Evolutionary conservation across 1,140 invertebrate genomes (phyloP), one percentile per base, ranked within the genome.

Genomic region (Dendroctonus valens): DNA sequence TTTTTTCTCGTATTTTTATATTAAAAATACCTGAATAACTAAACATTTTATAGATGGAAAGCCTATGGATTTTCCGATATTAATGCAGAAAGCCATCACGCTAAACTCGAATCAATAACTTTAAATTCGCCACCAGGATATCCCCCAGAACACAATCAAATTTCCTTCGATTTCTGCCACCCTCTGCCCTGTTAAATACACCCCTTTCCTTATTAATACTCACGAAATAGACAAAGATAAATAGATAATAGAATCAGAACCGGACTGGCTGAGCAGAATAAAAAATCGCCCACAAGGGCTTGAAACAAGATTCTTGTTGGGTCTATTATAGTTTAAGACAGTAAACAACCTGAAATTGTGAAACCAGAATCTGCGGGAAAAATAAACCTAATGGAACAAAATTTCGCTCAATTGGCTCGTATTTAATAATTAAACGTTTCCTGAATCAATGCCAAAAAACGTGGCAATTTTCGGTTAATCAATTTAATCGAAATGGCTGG

Each of bases 101-200:
- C 61, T 52, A 63, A 63, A 63, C 40, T 63, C 48, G 51, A 63
- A 63, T 63, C 61, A 48, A 63, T 63, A 63, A 52, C 61, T 63
- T 53, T 62, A 62, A 52, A 62, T 62, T 62, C 59, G 59, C 50
- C 59, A 50, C 12, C 50, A 26, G 50, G 59, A 62, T 62, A 62
- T 62, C 50, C 49, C 59, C 59, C 40, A 38, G 40, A 9, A 50
- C 40, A 65, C 62, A 65, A 65, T 65, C 62, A 65, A 57, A 65
- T 65, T 65, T 65, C 62, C 62, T 65, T 65, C 53, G 44, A 65
- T 65, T 65, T 63, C 41, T 46, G 5, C 42, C 52, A 5, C 41
- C 41, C 40, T 15, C 15, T 44, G 7, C 44, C 53, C 62, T 14
- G 26, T 48, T 41, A 55, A 42, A 54, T 46, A 37, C 42, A 53